Evolutionary conservation across 2,888 invertebrate species (phyloP).

Genomic region (Synanthedon vespiformis): DNA sequence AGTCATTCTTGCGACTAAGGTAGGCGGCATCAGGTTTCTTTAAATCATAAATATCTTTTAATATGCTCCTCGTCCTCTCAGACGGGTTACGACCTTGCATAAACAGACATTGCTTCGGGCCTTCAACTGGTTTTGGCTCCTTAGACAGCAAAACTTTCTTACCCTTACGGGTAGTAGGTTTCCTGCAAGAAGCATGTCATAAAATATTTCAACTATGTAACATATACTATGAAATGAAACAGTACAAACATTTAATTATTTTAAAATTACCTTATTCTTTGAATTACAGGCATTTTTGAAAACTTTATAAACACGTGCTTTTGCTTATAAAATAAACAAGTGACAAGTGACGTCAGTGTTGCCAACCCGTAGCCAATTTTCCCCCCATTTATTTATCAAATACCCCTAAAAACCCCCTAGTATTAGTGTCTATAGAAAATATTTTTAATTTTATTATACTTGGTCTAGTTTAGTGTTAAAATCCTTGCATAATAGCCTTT

Average conservation of each 20-base stretch:
- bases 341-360: too few relatives aligned
- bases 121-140: constrained; percentile 91
- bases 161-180: constrained; percentile 89
- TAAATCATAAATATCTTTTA: constrained; percentile 88
- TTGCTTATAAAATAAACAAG: too few relatives aligned
- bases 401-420: too few relatives aligned
- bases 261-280: constrained; percentile 44
- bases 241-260: not conserved
- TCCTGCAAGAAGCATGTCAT: constrained; percentile 62
- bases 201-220: not conserved
- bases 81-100: constrained; percentile 87
- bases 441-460: too few relatives aligned
- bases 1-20: constrained; percentile 84
- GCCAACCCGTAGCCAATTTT: too few relatives aligned
- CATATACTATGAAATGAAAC: not conserved
- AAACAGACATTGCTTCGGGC: constrained; percentile 85
- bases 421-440: too few relatives aligned
- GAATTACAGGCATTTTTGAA: constrained; percentile 43
- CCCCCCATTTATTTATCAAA: too few relatives aligned
- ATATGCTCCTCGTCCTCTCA: constrained; percentile 74
- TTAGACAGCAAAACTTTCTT: constrained; percentile 84
- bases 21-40: constrained; percentile 88
- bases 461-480: too few relatives aligned
- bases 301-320: not conserved
- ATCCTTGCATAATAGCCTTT: too few relatives aligned